Base-by-base conservation (phyloP, 2,888 invertebrate genomes). In the Drosophila vallismaia region DNA sequence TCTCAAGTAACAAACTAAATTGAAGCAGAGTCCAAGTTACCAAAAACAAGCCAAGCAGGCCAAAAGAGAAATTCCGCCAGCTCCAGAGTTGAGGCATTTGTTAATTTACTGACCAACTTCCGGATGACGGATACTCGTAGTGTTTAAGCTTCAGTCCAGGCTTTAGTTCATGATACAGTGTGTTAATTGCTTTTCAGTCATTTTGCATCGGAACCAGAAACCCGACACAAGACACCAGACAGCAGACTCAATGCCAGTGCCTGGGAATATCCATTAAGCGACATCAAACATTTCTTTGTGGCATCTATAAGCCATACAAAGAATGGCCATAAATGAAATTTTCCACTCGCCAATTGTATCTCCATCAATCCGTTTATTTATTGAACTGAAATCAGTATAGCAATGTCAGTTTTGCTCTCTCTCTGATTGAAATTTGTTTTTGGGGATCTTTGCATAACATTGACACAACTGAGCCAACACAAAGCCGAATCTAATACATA, bases 391-490 rank as follows among this genome's bases (percentile, higher is more conserved):
- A 53, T 60, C 55, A 40, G 54, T 62, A 42, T 49, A 44, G 28
- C 54, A 54, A 50, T 76, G 66, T 60, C 75, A 67, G 62, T 46
- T 29, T 46, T 12, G 42, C 59, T 10, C 10, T 46, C 19, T 26
- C 70, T 36, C 53, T 59, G 64, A 67, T 57, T 69, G 53, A 68
- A 71, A 59, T 44, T 52, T 66, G 57, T 70, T 54, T 58, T 56
- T 40, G 54, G 49, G 50, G 60, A 67, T 71, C 68, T 50, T 71
- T 75, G 69, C 69, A 63, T 73, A 75, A 72, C 60, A 69, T 42
- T 42, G 68, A 56, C 75, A 74, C 59, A 60, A 52, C 50, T 33
- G 40, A 31, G 51, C 49, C 69, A 72, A 67, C 64, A 72, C 62
- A 72, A 58, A 54, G 57, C 52, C 50, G 64, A 33, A 53, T 52